Percentiles rank a stretch among this genome's conserved stretches.
phyloP scores from a whole-genome alignment of 53 echinoderm and acorn worm species.

The Luidia sarsii region DNA sequence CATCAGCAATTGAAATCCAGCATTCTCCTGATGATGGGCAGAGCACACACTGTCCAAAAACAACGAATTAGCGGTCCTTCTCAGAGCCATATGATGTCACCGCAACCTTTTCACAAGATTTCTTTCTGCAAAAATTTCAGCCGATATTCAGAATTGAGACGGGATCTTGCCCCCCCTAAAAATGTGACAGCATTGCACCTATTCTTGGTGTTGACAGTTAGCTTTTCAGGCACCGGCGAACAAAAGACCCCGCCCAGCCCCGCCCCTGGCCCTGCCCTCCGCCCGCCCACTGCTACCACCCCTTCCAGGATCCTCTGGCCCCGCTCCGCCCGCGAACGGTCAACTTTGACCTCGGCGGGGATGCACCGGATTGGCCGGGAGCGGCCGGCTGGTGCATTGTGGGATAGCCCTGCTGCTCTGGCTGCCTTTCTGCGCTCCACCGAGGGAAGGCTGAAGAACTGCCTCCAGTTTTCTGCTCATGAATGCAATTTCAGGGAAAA shows the following conservation, averaged over 20 bases:
- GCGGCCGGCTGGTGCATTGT: neutral
- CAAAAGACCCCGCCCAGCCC: slow-evolving; percentile 35
- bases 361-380: slow-evolving; percentile 65
- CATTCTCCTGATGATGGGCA: too few relatives aligned
- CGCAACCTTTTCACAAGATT: too few relatives aligned
- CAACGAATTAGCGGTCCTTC: too few relatives aligned
- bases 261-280: slow-evolving; percentile 32
- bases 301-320: slow-evolving; percentile 64
- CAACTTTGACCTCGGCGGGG: slow-evolving; percentile 48
- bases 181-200: slow-evolving; percentile 26
- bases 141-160: too few relatives aligned
- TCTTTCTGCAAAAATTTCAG: too few relatives aligned
- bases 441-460: slow-evolving; percentile 62
- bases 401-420: slow-evolving; percentile 13
- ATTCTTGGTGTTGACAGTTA: slow-evolving; percentile 20
- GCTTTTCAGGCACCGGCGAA: slow-evolving; percentile 25
- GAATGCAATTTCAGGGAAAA: neutral
- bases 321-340: slow-evolving; percentile 48
- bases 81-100: too few relatives aligned
- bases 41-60: too few relatives aligned
- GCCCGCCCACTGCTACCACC: slow-evolving; percentile 41
- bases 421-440: slow-evolving; percentile 39
- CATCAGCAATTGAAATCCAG: too few relatives aligned
- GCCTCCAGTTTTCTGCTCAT: slow-evolving; percentile 63
- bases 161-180: too few relatives aligned